A percentile compares a stretch with the other conserved stretches of the same genome.
Evolutionary conservation across 1,140 invertebrate genomes (phyloP).

Genomic region (Leptinotarsa texana): DNA sequence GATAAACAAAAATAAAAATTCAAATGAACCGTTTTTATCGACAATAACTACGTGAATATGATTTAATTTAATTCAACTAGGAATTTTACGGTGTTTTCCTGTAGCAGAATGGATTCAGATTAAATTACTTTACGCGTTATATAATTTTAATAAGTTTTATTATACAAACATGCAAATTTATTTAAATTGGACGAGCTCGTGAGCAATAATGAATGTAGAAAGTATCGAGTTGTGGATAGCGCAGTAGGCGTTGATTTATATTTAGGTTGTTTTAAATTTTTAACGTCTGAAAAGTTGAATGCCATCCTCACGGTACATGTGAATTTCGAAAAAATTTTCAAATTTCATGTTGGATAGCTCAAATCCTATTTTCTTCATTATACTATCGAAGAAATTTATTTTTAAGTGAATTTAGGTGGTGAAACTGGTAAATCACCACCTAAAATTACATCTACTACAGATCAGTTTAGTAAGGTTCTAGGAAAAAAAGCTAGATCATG

Average conservation of each 20-base stretch:
- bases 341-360: too few species aligned
- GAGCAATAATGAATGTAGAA: neutral
- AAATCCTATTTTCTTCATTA: too few species aligned
- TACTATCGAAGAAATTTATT: too few species aligned
- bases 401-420: too few species aligned
- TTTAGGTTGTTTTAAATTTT: too few species aligned
- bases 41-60: neutral
- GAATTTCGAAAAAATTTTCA: too few species aligned
- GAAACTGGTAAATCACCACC: too few species aligned
- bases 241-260: neutral
- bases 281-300: too few species aligned
- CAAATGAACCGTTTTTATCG: neutral
- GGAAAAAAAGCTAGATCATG: too few species aligned
- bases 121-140: neutral
- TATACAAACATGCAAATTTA: neutral
- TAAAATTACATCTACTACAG: too few species aligned
- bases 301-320: too few species aligned
- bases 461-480: too few species aligned
- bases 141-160: constrained; percentile 7
- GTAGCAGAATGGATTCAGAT: neutral
- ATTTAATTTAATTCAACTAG: neutral
- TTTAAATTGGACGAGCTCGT: neutral
- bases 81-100: constrained; percentile 1
- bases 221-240: neutral
- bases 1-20: neutral